These are phyloP conservation scores for Rhingia campestris DNA, from an alignment of 2,888 invertebrate genomes.

Conservation along the genomic window DNA sequence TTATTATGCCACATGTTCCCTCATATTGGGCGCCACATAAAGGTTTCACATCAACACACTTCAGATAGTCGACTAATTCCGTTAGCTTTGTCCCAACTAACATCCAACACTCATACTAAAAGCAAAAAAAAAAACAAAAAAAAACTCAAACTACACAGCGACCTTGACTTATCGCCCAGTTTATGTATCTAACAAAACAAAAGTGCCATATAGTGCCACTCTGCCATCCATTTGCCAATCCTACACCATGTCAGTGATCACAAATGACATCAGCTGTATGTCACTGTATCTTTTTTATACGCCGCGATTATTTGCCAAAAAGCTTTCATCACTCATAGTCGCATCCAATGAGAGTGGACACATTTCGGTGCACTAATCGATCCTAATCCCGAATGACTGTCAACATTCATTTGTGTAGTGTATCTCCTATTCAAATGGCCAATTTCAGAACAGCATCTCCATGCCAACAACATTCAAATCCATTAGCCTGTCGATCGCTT, in stretches of 20 bases:
- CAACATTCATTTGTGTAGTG: slow-evolving; percentile 18
- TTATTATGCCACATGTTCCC: no score
- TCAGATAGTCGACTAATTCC: no score
- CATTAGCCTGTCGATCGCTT: slow-evolving; percentile 62
- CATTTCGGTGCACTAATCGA: slow-evolving; percentile 56
- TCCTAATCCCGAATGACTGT: slow-evolving; percentile 57
- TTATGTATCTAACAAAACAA: not conserved
- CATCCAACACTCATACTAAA: no score
- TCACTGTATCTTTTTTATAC: not conserved
- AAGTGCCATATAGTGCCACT: not conserved
- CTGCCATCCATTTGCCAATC: slow-evolving; percentile 11
- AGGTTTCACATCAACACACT: no score
- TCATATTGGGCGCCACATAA: no score
- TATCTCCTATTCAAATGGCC: slow-evolving; percentile 32
- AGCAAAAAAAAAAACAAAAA: no score
- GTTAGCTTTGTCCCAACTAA: no score
- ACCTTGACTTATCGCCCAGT: not conserved
- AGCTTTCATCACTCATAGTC: slow-evolving; percentile 20
- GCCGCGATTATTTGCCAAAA: slow-evolving; percentile 1
- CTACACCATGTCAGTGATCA: slow-evolving; percentile 27
- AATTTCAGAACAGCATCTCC: slow-evolving; percentile 14
- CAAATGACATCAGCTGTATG: not conserved
- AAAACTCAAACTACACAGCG: no score
- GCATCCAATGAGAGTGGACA: not conserved
- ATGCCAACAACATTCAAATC: slow-evolving; percentile 41